phyloP scores from a whole-genome alignment of 2,888 invertebrate species.

The Hyposoter dolosus region DNA sequence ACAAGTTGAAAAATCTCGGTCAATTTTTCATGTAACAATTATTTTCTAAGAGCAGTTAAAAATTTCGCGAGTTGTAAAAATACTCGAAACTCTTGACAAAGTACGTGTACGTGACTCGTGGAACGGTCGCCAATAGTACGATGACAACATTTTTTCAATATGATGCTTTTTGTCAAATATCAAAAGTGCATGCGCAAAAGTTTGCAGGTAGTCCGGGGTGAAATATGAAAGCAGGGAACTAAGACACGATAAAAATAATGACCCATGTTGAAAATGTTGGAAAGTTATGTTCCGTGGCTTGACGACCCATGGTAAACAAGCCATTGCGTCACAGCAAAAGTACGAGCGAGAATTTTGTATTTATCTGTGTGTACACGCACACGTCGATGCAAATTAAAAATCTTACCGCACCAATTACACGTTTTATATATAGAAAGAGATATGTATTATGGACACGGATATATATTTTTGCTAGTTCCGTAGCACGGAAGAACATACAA shows the following conservation, averaged over 20 bases:
- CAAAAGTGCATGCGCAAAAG: slow-evolving; percentile 6
- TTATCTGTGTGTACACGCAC: slow-evolving; percentile 5
- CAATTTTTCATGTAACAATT: not conserved
- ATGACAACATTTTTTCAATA: slow-evolving; percentile 29
- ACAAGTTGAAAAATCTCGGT: not conserved
- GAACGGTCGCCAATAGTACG: slow-evolving; percentile 17
- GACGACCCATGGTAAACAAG: slow-evolving; percentile 37
- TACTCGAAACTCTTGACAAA: slow-evolving; percentile 33
- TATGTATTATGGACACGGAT: not conserved
- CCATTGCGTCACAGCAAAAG: slow-evolving; percentile 27
- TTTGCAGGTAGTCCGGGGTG: slow-evolving; percentile 20
- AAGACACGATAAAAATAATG: slow-evolving; percentile 60
- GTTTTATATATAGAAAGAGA: not conserved
- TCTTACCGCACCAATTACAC: slow-evolving; percentile 2
- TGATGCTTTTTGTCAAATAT: slow-evolving; percentile 12
- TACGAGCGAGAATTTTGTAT: not conserved
- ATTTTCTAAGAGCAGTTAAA: not conserved
- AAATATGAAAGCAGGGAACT: not conserved
- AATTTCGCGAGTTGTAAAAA: not conserved
- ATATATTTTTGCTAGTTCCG: slow-evolving; percentile 6
- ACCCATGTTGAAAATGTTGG: slow-evolving; percentile 31
- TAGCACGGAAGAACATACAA: not conserved
- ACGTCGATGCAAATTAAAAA: not conserved
- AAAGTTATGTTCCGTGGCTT: slow-evolving; percentile 35
- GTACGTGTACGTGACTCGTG: slow-evolving; percentile 39